Evolutionary conservation across 2,113 vertebrate genomes (phyloP), one percentile per base, ranked within the genome.

Genomic region (Antennarius striatus): DNA sequence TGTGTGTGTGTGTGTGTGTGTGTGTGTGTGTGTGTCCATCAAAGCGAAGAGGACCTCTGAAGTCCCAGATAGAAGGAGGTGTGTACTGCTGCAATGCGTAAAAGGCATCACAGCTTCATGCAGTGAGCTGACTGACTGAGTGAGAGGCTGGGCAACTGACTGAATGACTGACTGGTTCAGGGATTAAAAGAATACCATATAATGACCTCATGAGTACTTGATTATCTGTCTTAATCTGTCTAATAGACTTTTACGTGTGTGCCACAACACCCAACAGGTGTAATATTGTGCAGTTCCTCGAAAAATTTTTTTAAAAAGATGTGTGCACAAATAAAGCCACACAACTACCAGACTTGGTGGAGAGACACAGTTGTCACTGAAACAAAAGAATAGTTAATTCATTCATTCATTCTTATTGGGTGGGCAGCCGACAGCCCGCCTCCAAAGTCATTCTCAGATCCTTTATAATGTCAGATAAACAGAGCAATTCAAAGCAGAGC

Each of bases 1-100:
- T 43, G 51, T 56, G 53, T 47, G 62, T 49, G 63, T 50, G 63
- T 51, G 45, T 30, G 48, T 64, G 46, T 47, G 62, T 49, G 53
- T 63, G 57, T 43, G 56, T 43, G 59, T 71, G 58, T 56, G 75
- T 51, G 59, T 70, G 77, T 84, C 85, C 79, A 87, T 88, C 87
- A 88, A 79, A 65, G 52, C 62, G 3, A 57, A 53, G 53, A 77
- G 76, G 64, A 79, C 77, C 79, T 79, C 77, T 80, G 79, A 84
- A 79, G 84, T 80, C 83, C 55, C 71, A 78, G 70, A 83, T 80
- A 73, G 72, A 50, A 79, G 82, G 81, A 83, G 83, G 86, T 84
- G 89, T 84, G 79, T 69, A 71, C 77, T 88, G 80, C 88, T 90
- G 90, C 90, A 91, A 88, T 91, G 90, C 90, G 90, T 90, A 91